Evolutionary conservation across 2,888 invertebrate genomes (phyloP), one percentile per base, ranked within the genome.

Genomic region (Aporophyla nigra): DNA sequence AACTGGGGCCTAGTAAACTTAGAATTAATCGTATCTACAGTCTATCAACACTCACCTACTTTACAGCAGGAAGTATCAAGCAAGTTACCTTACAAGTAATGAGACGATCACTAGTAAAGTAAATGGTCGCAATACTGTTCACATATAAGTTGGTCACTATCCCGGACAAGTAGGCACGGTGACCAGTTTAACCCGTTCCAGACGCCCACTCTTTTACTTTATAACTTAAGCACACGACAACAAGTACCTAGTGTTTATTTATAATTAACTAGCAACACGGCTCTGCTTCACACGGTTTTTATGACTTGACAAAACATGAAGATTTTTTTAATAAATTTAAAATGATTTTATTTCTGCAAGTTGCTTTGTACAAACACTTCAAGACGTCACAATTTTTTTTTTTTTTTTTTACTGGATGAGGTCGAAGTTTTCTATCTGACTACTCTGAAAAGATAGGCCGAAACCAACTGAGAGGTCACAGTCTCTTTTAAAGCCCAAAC

Each of bases 171-270:
- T 74, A 70, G 71, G 76, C 59, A 56, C 59, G 27, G 70, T 43
- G 71, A 74, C 85, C 82, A 74, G 83, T 74, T 27, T 59, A 82
- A 83, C 83, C 71, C 65, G 83, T 83, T 83, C 24, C 53, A 24
- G 12, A 27, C 78, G 54, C 73, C 76, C 70, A 81, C 85, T 80
- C 54, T 67, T 46, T 46, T 61, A 21, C 67, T 71, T 59, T 24
- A 58, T 67, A 70, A 79, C 67, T 53, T 71, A 71, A 56, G 65
- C 54, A 66, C 65, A 61, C 62, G 68, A 65, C 56, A n/a, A 75
- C 56, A 69, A 67, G 67, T 40, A 40, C 40, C 33, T n/a, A 16
- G 5, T 46, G 43, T 49, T n/a, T 43, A 51, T 43, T 71, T 77
- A 46, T 71, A 54, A 68, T 68, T 33, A 59, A 21, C 21, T 21